Base-by-base conservation (phyloP, 2,888 invertebrate genomes). In the Archips crataeganus region DNA sequence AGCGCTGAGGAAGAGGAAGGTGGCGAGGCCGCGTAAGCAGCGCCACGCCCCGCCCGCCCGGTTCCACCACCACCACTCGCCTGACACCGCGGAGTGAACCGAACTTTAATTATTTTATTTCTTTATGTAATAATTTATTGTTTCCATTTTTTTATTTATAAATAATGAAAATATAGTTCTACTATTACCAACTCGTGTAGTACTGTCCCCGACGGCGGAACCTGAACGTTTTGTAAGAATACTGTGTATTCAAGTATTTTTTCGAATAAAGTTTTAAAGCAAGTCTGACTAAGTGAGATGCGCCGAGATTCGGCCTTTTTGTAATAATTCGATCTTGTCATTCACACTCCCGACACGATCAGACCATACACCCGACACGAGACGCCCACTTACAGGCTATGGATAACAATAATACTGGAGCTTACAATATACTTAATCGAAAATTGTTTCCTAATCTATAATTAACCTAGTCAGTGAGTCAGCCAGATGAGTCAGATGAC, bases 1-100 rank as follows among this genome's bases (percentile, higher is more conserved):
- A 96, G 97, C 92, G 97, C 96, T 81, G 98, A 98, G 82, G 98
- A 98, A 73, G 98, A 97, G 84, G 97, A 96, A 78, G 97, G 93
- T 79, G 95, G 94, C 75, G 95, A 94, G 76, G 95, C 95, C 79
- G 94, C 94, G 93, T 94, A 90, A 85, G 69, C 57, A 63, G 78
- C 77, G 77, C 67, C 78, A 77, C 73, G 42, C 87, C 63, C 89
- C 87, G 87, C 82, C 84, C 83, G 80, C 84, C 79, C 86, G 88
- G 90, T 87, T 87, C 87, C 76, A 77, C 82, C 81, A 77, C 82
- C 81, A 64, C 39, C 71, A 76, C 66, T 42, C 62, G 80, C 84
- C 84, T 47, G 13, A 80, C 88, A 85, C 87, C 87, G 78, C 82
- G 86, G 82, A 85, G 84, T 83, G 90, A 91, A 91, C 91, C 91